Conservation (phyloP, 2,113 vertebrate genomes). For the Psammodynastes pulverulentus region DNA sequence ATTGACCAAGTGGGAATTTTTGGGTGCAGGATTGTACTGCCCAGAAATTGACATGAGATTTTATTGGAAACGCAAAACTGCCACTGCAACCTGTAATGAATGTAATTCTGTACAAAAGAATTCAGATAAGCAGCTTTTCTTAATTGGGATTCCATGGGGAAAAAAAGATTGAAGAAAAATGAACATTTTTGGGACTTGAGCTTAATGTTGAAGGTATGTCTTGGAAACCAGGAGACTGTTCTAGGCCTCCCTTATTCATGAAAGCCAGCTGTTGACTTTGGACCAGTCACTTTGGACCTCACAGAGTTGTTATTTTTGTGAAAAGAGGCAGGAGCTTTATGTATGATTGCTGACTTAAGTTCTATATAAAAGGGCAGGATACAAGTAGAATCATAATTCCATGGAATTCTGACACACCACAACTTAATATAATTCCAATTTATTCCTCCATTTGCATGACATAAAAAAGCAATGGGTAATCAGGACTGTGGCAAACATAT, state of each 20-base stretch:
- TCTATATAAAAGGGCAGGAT: not conserved
- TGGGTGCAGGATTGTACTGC: not conserved
- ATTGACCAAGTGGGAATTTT: too few species aligned
- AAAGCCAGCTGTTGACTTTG: too few species aligned
- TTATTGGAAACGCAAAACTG: not conserved
- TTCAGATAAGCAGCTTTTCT: not conserved
- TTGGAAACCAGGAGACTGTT: too few species aligned
- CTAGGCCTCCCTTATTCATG: too few species aligned
- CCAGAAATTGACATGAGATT: not conserved
- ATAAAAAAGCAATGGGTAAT: not conserved
- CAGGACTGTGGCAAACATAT: not conserved
- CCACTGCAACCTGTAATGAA: not conserved
- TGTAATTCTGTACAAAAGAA: not conserved
- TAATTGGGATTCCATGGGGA: not conserved
- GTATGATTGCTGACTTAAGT: not conserved
- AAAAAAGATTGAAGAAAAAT: not conserved
- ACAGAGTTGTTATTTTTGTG: not conserved
- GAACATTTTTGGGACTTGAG: not conserved
- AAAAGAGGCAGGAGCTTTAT: not conserved
- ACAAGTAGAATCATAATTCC: not conserved
- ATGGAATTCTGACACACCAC: not conserved
- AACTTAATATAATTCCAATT: not conserved
- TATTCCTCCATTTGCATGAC: not conserved
- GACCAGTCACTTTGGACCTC: not conserved
- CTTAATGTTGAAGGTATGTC: not conserved